Evolutionary conservation across 2,888 invertebrate genomes (phyloP), one percentile per base, ranked within the genome.

Genomic region (Cryptophagus acutangulus): DNA sequence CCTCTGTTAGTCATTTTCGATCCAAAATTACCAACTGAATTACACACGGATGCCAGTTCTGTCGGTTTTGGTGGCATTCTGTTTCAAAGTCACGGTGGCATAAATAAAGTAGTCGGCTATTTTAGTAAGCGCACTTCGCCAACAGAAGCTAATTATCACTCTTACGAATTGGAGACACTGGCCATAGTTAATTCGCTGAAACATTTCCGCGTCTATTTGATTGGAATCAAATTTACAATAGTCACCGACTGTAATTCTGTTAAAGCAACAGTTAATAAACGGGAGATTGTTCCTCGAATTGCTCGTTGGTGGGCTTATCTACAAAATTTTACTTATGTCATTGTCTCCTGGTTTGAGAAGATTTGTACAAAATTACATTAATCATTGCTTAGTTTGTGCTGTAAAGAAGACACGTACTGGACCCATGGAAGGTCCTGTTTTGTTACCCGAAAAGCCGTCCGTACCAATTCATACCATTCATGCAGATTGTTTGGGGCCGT

Each of bases 91-190:
- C 46, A 56, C 29, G 49, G 28, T 3, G 17, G 49, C 3, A 38
- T 44, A 3, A 31, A 55, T 29, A 45, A 55, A 25, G 55, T 55
- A 1, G 52, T 61, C 8, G 55, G 57, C 1, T 68, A 61, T 40
- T 59, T 51, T 18, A 64, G 62, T 29, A 50, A 59, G 4, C 59
- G 58, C 28, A 57, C 64, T 0, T 55, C 55, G 0, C 43, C 39
- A 2, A 47, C 52, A 2, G 67, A 70, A 45, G 28, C 38, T 12
- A 58, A 53, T 17, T 66, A 62, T 25, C 59, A 59, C 24, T 59
- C 58, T 1, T 61, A 60, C 14, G 69, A 70, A 31, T 40, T 61
- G n/a, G 62, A 68, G 38, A 55, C 52, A 1, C 43, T 68, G 5
- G 65, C 64, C 1, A 54, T 66, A 0, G 58, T 67, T 0, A 56